Evolutionary conservation across 92 coral and sea anemone genomes (phyloP), one percentile per base, ranked within the genome.

Genomic region (Umimayanthus chanpuru): DNA sequence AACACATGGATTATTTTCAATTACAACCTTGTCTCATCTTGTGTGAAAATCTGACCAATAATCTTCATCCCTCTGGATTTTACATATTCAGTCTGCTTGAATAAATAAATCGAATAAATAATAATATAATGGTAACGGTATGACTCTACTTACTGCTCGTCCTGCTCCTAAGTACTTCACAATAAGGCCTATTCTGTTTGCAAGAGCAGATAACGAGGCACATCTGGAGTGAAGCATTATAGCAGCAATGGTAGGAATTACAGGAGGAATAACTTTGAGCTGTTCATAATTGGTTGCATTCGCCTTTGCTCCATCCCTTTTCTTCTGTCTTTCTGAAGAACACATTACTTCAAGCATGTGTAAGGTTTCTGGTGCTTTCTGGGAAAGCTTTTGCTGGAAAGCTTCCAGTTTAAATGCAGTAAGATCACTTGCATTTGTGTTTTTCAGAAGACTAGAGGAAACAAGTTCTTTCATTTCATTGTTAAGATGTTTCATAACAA

Each of bases 61-160:
- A n/a, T n/a, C n/a, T n/a, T n/a, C n/a, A n/a, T n/a, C n/a, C n/a
- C n/a, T n/a, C n/a, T n/a, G n/a, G n/a, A n/a, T n/a, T n/a, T n/a
- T n/a, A n/a, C n/a, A n/a, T n/a, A n/a, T n/a, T n/a, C n/a, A n/a
- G n/a, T n/a, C n/a, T n/a, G n/a, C n/a, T n/a, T n/a, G n/a, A n/a
- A n/a, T n/a, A n/a, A n/a, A n/a, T n/a, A n/a, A n/a, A n/a, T n/a
- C n/a, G n/a, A n/a, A n/a, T n/a, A n/a, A n/a, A n/a, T n/a, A n/a
- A n/a, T n/a, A n/a, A n/a, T n/a, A n/a, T n/a, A n/a, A n/a, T n/a
- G n/a, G n/a, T n/a, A n/a, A n/a, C n/a, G n/a, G n/a, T n/a, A n/a
- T n/a, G n/a, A n/a, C n/a, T n/a, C n/a, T 66, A 88, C 90, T 88
- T 77, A 88, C 90, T 49, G 80, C 85, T 88, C 90, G 77, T 88